Percentiles rank a stretch among this genome's conserved stretches.
These are phyloP conservation scores for Fragum sueziense DNA, from an alignment of 2,888 invertebrate genomes.

Conservation along the genomic window DNA sequence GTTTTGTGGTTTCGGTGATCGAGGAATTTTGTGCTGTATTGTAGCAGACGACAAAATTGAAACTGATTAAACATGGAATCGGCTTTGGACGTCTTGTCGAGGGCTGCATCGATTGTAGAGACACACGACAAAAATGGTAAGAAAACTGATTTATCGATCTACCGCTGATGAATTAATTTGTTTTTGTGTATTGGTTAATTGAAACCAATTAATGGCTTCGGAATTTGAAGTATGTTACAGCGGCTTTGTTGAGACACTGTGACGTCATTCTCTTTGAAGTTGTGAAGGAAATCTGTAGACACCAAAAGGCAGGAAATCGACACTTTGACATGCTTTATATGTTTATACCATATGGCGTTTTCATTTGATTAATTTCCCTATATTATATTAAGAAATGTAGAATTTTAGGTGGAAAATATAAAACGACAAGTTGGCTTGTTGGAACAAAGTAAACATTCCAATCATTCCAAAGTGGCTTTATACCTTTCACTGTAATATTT, in stretches of 20 bases:
- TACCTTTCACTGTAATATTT: no score
- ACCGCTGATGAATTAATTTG: not conserved
- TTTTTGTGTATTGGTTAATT: not conserved
- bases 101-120: constrained; percentile 79
- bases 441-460: not conserved
- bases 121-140: constrained; percentile 61
- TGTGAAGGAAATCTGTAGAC: not conserved
- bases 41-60: constrained; percentile 56
- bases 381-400: no score
- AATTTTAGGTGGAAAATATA: no score
- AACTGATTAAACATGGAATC: constrained; percentile 53
- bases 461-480: not conserved
- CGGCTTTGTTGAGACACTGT: constrained; percentile 30
- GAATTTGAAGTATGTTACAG: not conserved
- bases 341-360: not conserved
- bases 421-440: not conserved
- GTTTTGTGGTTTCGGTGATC: constrained; percentile 1
- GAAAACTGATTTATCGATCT: constrained; percentile 11
- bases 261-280: not conserved
- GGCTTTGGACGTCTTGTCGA: constrained; percentile 77
- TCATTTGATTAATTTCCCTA: no score
- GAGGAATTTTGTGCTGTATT: no score
- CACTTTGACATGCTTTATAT: not conserved
- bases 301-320: not conserved
- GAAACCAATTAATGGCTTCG: not conserved